Conservation (phyloP, 2,888 invertebrate genomes). For the Cephus rjabovi region DNA sequence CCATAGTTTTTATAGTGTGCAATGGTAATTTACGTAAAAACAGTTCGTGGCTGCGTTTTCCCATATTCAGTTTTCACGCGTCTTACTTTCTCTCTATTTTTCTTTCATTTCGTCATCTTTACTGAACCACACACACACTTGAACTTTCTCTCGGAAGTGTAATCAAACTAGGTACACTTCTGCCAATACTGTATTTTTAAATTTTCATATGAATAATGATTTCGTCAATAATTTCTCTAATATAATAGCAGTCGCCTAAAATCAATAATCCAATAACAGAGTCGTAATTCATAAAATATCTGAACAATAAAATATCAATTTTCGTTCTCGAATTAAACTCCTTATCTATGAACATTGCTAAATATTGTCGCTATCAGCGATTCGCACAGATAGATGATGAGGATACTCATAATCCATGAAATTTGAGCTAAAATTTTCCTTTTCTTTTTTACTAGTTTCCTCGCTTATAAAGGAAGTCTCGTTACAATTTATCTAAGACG, state of each 20-base stretch:
- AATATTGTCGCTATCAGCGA: slow-evolving; percentile 13
- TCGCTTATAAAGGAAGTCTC: background rate
- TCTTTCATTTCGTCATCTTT: background rate
- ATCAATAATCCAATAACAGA: slow-evolving; percentile 10
- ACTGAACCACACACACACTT: background rate
- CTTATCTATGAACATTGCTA: slow-evolving; percentile 22
- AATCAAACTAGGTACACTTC: background rate
- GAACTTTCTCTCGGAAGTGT: background rate
- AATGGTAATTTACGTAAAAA: background rate
- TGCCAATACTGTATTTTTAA: background rate
- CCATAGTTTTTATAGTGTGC: background rate
- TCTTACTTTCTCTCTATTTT: background rate
- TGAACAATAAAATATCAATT: slow-evolving; percentile 17
- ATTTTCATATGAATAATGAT: background rate
- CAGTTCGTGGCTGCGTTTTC: background rate
- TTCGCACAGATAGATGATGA: background rate
- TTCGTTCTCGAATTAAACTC: slow-evolving; percentile 20
- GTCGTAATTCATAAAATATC: slow-evolving; percentile 10
- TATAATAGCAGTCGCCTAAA: slow-evolving; percentile 5
- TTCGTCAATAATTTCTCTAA: slow-evolving; percentile 1
- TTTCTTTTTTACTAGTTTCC: background rate
- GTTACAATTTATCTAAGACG: slow-evolving; percentile 1
- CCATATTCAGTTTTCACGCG: background rate
- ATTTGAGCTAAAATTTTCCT: slow-evolving; percentile 1
- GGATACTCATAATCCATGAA: slow-evolving; percentile 1